Evolutionary conservation across 2,113 vertebrate species (phyloP).

Genomic region (human): DNA sequence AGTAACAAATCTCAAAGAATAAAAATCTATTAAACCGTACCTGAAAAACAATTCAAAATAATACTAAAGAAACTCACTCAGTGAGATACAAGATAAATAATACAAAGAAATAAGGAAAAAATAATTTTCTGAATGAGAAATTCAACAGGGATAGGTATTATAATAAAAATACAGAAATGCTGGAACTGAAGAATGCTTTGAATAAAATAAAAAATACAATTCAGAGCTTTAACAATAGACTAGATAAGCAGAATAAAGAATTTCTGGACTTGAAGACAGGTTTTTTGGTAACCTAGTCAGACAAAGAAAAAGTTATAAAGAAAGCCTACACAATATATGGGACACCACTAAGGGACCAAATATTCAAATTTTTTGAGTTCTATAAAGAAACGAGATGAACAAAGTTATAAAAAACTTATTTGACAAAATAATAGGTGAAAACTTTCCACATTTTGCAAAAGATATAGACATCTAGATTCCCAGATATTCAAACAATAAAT

Average conservation of each 20-base stretch:
- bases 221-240: neutral
- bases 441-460: neutral
- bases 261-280: neutral
- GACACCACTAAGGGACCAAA: too few species aligned
- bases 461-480: neutral
- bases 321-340: too few species aligned
- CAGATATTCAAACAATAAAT: neutral
- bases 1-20: neutral
- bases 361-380: neutral
- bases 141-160: neutral
- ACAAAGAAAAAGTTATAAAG: neutral
- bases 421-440: neutral
- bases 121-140: neutral
- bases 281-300: neutral
- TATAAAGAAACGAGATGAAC: neutral
- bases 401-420: neutral
- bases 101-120: neutral
- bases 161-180: neutral
- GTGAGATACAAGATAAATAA: neutral
- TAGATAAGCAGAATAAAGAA: neutral
- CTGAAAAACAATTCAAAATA: neutral
- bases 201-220: neutral
- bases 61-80: neutral
- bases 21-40: neutral
- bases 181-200: neutral